A percentile compares a stretch with the other conserved stretches of the same genome.
phyloP scores from a whole-genome alignment of 2,888 invertebrate genomes.

The Drosophila hamatofila region DNA sequence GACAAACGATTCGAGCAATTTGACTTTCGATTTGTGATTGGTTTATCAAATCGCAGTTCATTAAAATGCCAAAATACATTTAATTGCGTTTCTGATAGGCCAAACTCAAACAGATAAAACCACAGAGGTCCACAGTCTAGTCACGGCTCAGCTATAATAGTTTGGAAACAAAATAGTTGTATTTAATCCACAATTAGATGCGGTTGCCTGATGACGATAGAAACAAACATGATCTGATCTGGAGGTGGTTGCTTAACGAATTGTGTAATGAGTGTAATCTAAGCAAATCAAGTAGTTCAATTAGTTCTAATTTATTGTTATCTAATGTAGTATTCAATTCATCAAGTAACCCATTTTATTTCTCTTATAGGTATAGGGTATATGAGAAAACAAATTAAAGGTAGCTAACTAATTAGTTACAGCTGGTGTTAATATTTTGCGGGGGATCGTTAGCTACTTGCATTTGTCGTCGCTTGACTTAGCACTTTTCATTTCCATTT shows the following conservation, averaged over 20 bases:
- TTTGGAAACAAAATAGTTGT: constrained; percentile 21
- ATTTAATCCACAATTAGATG: constrained; percentile 44
- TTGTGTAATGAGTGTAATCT: not conserved
- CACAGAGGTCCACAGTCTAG: constrained; percentile 7
- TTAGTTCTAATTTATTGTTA: not conserved
- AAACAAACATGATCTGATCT: not conserved
- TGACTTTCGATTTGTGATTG: constrained; percentile 74
- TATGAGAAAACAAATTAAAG: not conserved
- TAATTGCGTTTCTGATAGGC: constrained; percentile 50
- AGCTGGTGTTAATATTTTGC: constrained; percentile 53
- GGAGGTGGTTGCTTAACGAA: not conserved
- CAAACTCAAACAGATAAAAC: constrained; percentile 5
- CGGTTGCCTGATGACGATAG: constrained; percentile 8
- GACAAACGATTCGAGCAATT: constrained; percentile 74
- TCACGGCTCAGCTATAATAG: constrained; percentile 20
- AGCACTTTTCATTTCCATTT: constrained; percentile 50
- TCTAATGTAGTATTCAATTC: not conserved
- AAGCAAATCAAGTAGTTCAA: not conserved
- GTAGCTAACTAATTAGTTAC: not conserved
- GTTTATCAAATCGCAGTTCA: constrained; percentile 71
- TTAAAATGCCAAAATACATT: constrained; percentile 62
- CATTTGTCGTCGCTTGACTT: constrained; percentile 48
- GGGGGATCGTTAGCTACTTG: constrained; percentile 55
- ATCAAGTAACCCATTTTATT: not conserved
- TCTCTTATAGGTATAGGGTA: not conserved